Conservation (phyloP, 2,797 vertebrate species). For the Sus cebifrons region DNA sequence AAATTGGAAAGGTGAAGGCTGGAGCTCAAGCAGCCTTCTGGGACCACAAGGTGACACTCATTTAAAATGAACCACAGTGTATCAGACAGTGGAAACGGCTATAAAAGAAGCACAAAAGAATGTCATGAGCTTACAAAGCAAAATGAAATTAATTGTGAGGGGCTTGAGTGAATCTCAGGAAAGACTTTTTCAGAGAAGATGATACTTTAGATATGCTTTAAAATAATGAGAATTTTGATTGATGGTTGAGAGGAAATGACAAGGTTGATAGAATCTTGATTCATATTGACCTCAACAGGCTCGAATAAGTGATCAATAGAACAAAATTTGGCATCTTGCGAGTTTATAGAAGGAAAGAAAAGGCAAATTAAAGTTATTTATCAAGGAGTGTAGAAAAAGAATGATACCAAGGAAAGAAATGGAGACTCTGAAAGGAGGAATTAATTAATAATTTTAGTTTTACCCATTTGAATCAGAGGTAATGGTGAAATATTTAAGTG, state of each 20-base stretch:
- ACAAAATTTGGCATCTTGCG: background rate
- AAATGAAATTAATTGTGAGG: constrained; percentile 4
- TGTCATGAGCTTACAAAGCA: background rate
- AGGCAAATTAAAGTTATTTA: background rate
- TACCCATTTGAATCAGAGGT: background rate
- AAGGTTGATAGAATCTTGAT: constrained; percentile 10
- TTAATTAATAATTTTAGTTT: background rate
- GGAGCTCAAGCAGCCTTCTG: background rate
- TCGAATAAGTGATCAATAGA: background rate
- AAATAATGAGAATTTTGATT: constrained; percentile 36
- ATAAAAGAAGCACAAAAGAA: background rate
- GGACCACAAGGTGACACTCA: background rate
- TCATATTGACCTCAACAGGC: background rate
- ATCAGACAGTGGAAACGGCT: background rate
- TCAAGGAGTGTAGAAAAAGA: background rate
- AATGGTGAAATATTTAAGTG: background rate
- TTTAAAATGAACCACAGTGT: constrained; percentile 3
- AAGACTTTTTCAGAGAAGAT: background rate
- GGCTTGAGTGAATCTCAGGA: background rate
- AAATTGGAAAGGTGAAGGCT: background rate
- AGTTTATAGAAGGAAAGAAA: background rate
- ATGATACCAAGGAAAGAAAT: background rate
- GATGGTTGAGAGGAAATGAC: background rate
- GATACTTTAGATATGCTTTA: background rate
- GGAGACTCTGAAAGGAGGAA: background rate